phyloP scores from a whole-genome alignment of 1,140 invertebrate genomes.

The Ectropis grisescens region DNA sequence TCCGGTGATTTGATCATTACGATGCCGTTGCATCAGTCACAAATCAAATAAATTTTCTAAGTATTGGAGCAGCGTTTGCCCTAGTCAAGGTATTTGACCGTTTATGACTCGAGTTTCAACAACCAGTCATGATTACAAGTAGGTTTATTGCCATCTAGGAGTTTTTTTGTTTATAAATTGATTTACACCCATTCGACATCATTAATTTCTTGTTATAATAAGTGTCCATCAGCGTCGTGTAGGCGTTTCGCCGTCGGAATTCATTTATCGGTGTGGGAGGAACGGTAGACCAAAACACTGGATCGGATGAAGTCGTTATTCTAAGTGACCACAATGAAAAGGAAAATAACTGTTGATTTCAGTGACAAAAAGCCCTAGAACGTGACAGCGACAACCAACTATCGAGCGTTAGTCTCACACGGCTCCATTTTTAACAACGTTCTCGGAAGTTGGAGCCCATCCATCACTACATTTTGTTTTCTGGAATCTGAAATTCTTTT shows the following conservation, averaged over 20 bases:
- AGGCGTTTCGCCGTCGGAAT: slow-evolving; percentile 17
- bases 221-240: slow-evolving; percentile 17
- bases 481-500: too few relatives aligned
- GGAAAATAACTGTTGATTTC: slow-evolving; percentile 25
- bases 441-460: too few relatives aligned
- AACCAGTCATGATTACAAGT: too few relatives aligned
- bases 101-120: too few relatives aligned
- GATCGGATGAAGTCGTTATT: slow-evolving; percentile 51
- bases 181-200: slow-evolving; percentile 18
- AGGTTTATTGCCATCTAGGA: too few relatives aligned
- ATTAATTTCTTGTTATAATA: slow-evolving; percentile 22
- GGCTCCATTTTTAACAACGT: too few relatives aligned
- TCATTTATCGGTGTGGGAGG: slow-evolving; percentile 31
- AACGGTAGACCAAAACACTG: slow-evolving; percentile 14
- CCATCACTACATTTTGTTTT: too few relatives aligned
- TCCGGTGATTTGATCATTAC: slow-evolving; percentile 36
- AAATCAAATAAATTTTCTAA: slow-evolving; percentile 24
- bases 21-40: slow-evolving; percentile 20
- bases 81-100: too few relatives aligned
- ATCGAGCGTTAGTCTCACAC: slow-evolving; percentile 1
- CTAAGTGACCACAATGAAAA: slow-evolving; percentile 31
- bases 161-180: too few relatives aligned
- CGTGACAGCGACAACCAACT: slow-evolving; percentile 9
- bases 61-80: too few relatives aligned
- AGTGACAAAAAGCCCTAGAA: slow-evolving; percentile 33